Evolutionary conservation across 2,113 vertebrate species (phyloP).

Genomic region (Pygoscelis antarcticus): DNA sequence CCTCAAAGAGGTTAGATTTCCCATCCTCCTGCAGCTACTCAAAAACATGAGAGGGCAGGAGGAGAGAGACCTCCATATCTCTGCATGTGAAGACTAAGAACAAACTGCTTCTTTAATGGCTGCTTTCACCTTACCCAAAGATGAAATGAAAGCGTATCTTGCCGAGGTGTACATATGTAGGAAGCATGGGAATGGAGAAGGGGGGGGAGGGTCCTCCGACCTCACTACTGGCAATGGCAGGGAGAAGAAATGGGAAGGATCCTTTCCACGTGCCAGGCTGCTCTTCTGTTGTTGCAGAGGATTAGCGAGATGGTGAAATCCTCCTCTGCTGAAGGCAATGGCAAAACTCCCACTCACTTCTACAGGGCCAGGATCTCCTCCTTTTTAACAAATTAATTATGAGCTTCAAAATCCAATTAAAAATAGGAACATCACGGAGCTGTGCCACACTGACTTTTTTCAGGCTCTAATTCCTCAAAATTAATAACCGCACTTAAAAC

Average conservation of each 20-base stretch:
- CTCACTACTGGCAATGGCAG: not conserved
- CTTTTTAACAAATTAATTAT: slow-evolving; percentile 46
- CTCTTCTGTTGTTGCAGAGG: not conserved
- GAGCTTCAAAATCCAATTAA: slow-evolving; percentile 55
- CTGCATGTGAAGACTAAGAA: not conserved
- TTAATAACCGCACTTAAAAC: not conserved
- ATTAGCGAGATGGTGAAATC: not conserved
- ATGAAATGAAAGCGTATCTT: slow-evolving; percentile 17
- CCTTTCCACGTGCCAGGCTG: not conserved
- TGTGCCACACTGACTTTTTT: not conserved
- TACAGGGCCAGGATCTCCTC: not conserved
- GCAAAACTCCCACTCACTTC: slow-evolving; percentile 40
- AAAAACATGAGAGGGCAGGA: not conserved
- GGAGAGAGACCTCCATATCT: not conserved
- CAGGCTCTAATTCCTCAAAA: slow-evolving; percentile 18
- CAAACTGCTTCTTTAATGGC: slow-evolving; percentile 52
- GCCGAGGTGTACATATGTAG: not conserved
- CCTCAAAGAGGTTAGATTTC: slow-evolving; percentile 15
- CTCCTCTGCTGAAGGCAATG: slow-evolving; percentile 15
- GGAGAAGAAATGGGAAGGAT: slow-evolving; percentile 23
- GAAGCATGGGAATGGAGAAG: not conserved
- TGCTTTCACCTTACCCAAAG: slow-evolving; percentile 36
- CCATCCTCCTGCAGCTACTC: not conserved
- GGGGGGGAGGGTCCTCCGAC: not conserved
- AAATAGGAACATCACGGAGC: not conserved